phyloP scores from a whole-genome alignment of 2,113 vertebrate genomes.

The Ciconia maguari region DNA sequence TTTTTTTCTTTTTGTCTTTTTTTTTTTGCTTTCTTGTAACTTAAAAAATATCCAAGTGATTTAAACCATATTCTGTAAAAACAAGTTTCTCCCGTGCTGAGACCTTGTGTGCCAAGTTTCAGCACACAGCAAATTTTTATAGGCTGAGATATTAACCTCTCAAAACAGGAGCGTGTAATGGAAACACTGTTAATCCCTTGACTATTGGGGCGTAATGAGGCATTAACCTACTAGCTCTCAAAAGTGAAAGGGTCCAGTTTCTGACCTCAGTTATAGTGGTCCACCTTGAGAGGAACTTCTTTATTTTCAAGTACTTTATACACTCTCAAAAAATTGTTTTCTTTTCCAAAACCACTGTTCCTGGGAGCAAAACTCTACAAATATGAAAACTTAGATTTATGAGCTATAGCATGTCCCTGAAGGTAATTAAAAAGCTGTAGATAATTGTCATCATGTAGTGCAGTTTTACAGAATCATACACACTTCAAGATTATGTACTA shows the following conservation, averaged over 20 bases:
- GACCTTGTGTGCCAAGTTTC: slow-evolving; percentile 62
- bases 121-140: slow-evolving; percentile 59
- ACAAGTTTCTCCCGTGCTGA: slow-evolving; percentile 44
- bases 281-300: background rate
- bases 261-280: background rate
- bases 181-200: slow-evolving; percentile 43
- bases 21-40: slow-evolving; percentile 57
- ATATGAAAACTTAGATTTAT: slow-evolving; percentile 19
- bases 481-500: background rate
- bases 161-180: slow-evolving; percentile 55
- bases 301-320: slow-evolving; percentile 16
- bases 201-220: background rate
- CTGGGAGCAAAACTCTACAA: background rate
- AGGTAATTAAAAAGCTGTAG: slow-evolving; percentile 30
- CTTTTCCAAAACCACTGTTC: slow-evolving; percentile 9
- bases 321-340: background rate
- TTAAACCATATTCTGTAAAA: slow-evolving; percentile 71
- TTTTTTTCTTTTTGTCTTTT: slow-evolving; percentile 22
- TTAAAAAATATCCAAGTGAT: slow-evolving; percentile 59
- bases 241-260: slow-evolving; percentile 13
- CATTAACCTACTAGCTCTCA: background rate
- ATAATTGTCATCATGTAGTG: background rate
- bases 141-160: slow-evolving; percentile 63
- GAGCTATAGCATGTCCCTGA: background rate
- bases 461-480: background rate